Evolutionary conservation across 2,113 vertebrate species (phyloP).

Genomic region (Gymnogyps californianus): DNA sequence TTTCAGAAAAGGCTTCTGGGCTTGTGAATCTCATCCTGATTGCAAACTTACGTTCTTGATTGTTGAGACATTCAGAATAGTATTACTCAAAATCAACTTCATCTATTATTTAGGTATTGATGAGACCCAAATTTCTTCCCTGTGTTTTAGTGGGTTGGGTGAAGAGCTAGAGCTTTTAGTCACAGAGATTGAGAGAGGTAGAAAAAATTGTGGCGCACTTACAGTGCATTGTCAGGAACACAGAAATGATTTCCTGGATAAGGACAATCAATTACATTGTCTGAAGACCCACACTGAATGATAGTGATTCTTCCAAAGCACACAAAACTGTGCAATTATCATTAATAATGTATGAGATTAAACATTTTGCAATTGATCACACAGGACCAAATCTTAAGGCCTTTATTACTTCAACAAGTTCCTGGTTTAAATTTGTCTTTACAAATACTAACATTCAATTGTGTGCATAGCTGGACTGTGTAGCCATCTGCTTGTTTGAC

Average conservation of each 20-base stretch:
- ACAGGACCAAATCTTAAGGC: not conserved
- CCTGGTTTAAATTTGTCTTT: not conserved
- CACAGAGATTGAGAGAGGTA: not conserved
- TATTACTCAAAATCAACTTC: not conserved
- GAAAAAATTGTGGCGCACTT: not conserved
- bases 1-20: not conserved
- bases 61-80: not conserved
- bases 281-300: not conserved
- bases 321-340: not conserved
- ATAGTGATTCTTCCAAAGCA: not conserved
- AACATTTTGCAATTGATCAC: not conserved
- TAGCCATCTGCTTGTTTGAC: not conserved
- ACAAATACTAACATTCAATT: not conserved
- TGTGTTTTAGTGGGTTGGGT: not conserved
- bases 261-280: not conserved
- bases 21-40: not conserved
- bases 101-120: not conserved
- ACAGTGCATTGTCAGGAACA: not conserved
- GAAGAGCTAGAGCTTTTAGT: not conserved
- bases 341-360: not conserved
- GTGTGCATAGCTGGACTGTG: not conserved
- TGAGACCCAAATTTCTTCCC: not conserved
- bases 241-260: not conserved
- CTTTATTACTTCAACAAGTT: not conserved
- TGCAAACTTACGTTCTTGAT: fast-evolving